Conservation (phyloP, 1,140 invertebrate genomes). For the Anagrus nilaparvatae region DNA sequence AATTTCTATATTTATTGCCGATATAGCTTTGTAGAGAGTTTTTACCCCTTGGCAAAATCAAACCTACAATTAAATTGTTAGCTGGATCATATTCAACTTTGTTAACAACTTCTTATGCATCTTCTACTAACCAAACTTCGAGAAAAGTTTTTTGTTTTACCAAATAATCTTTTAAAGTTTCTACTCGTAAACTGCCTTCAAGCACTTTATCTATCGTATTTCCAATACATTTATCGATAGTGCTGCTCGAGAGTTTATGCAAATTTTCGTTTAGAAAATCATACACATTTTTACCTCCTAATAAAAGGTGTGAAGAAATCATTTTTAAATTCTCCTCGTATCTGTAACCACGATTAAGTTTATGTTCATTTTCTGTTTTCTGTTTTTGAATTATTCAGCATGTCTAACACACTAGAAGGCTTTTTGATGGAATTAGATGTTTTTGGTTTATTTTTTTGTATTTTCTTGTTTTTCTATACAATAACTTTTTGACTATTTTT, state of each 20-base stretch:
- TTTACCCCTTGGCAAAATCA: constrained; percentile 15
- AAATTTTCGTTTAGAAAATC: constrained; percentile 4
- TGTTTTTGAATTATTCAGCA: no score
- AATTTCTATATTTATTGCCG: constrained; percentile 14
- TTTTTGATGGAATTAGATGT: no score
- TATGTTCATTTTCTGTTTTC: no score
- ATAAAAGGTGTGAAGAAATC: no score
- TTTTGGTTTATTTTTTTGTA: no score
- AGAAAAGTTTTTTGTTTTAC: constrained; percentile 8
- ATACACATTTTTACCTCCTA: constrained; percentile 6
- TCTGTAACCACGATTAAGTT: no score
- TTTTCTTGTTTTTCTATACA: no score
- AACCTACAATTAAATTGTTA: constrained; percentile 18
- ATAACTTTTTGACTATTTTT: no score
- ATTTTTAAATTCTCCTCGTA: no score
- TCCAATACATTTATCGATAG: not conserved
- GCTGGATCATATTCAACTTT: constrained; percentile 16
- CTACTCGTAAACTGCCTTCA: constrained; percentile 9
- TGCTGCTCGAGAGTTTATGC: not conserved
- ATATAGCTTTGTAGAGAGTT: constrained; percentile 13
- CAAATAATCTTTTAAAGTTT: constrained; percentile 14
- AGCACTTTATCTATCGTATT: constrained; percentile 1
- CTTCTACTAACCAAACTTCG: constrained; percentile 15
- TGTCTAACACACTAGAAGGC: no score
- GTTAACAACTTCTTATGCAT: constrained; percentile 13